Conservation (phyloP, 2,888 invertebrate genomes). For the Drosophila rubida region DNA sequence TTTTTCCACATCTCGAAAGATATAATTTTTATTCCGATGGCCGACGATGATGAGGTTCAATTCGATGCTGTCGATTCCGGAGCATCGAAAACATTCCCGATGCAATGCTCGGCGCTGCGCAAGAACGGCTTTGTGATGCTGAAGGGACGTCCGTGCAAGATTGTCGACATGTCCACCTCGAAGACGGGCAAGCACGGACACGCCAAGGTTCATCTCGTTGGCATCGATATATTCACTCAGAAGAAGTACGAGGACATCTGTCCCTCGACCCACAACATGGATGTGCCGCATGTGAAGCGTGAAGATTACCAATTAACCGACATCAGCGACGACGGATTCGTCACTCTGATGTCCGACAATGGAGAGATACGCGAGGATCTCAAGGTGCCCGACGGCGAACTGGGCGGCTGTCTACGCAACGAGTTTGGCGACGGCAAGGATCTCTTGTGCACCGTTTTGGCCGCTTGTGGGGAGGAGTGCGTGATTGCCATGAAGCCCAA, state of each 20-base stretch:
- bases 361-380: conserved; percentile 98
- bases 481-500: conserved; percentile 98
- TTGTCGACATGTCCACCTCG: conserved; percentile 99
- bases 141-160: conserved; percentile 99
- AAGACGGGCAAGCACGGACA: conserved; percentile 99
- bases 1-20: conserved; percentile 13
- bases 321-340: conserved; percentile 95
- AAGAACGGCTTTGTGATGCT: conserved; percentile 99
- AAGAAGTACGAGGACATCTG: conserved; percentile 98
- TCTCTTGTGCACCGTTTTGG: conserved; percentile 96
- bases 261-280: conserved; percentile 99
- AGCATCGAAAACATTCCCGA: conserved; percentile 98
- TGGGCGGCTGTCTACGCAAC: conserved; percentile 93
- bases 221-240: conserved; percentile 95
- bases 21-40: conserved; percentile 34
- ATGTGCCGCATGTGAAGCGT: conserved; percentile 99
- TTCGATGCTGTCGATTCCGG: conserved; percentile 98
- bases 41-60: conserved; percentile 85
- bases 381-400: conserved; percentile 96
- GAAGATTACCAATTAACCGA: conserved; percentile 98
- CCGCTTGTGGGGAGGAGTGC: conserved; percentile 96
- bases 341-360: conserved; percentile 97
- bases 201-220: conserved; percentile 98
- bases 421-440: conserved; percentile 96
- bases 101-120: conserved; percentile 99